Percentiles rank a stretch among this genome's conserved stretches.
Conservation (phyloP, 2,113 vertebrate genomes). For the Limanda limanda region DNA sequence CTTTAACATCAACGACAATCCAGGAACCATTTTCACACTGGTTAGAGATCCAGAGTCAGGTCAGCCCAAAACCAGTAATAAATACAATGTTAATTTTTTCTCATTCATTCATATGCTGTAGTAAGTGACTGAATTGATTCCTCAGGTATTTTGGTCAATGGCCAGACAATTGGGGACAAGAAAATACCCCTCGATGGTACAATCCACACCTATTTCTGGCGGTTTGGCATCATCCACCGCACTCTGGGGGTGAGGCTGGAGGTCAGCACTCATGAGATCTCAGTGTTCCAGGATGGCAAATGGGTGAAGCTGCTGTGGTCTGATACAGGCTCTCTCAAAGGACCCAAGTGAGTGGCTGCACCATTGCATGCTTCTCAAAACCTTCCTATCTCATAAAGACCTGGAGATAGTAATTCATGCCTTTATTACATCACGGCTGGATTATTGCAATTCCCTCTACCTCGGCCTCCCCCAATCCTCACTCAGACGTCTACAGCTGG, state of each 20-base stretch:
- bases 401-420: too few relatives aligned
- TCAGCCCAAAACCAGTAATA: conserved; percentile 58
- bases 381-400: too few relatives aligned
- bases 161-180: conserved; percentile 91
- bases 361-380: neutral
- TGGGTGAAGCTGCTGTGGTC: conserved; percentile 85
- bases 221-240: conserved; percentile 87
- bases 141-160: conserved; percentile 91
- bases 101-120: neutral
- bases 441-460: too few relatives aligned
- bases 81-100: neutral
- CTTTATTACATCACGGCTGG: too few relatives aligned
- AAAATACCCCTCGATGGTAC: conserved; percentile 68
- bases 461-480: too few relatives aligned
- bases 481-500: too few relatives aligned
- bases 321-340: conserved; percentile 79
- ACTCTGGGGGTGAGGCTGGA: conserved; percentile 83
- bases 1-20: conserved; percentile 92
- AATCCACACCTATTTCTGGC: conserved; percentile 90
- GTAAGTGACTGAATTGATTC: conserved; percentile 12
- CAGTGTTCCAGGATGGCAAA: conserved; percentile 78
- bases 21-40: conserved; percentile 89
- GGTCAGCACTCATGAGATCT: conserved; percentile 87
- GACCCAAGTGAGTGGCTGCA: conserved; percentile 80
- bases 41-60: conserved; percentile 89